Evolutionary conservation across 1,140 invertebrate species (phyloP), one percentile per base, ranked within the genome.

Genomic region (Dinoponera quadriceps): DNA sequence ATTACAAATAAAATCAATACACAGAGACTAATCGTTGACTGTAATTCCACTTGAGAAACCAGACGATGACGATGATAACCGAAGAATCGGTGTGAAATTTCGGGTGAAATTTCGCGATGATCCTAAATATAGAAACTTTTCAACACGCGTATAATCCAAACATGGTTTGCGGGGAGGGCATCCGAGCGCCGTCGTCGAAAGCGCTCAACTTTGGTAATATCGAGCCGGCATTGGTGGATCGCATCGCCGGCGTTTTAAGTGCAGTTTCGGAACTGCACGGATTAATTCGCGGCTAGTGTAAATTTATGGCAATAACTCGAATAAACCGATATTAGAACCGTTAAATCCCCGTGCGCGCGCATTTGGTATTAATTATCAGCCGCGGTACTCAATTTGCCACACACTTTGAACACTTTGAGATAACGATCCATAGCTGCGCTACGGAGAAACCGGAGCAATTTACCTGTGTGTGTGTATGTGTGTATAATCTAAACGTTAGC

Each of bases 291-390:
- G 51, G n/a, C 33, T 69, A 68, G 57, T 69, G 33, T 69, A 71
- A 80, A 69, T 80, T 80, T 48, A 80, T 57, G 25, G 33, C n/a
- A 25, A 80, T 69, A 80, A 80, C 65, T 80, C 59, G 69, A 55
- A 71, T 59, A 69, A 80, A 78, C 63, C 75, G 75, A 55, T 68
- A 68, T 69, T 68, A 80, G 33, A 80, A 71, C 63, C 75, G 65
- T 80, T 69, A 69, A 80, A 80, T 69, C 65, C 44, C 38, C 38
- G 33, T 7, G 33, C 49, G 63, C 33, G 51, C 49, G 63, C 51
- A 80, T 71, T 80, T 44, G 75, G 65, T 51, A 80, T 80, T 80
- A 80, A 80, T 80, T 80, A 80, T 80, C 65, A 57, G n/a, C 3
- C 38, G 57, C 14, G 51, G 48, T 69, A 80, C 14, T 80, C 65